Evolutionary conservation across 2,888 invertebrate genomes (phyloP), one percentile per base, ranked within the genome.

Genomic region (Nomada ferruginata): DNA sequence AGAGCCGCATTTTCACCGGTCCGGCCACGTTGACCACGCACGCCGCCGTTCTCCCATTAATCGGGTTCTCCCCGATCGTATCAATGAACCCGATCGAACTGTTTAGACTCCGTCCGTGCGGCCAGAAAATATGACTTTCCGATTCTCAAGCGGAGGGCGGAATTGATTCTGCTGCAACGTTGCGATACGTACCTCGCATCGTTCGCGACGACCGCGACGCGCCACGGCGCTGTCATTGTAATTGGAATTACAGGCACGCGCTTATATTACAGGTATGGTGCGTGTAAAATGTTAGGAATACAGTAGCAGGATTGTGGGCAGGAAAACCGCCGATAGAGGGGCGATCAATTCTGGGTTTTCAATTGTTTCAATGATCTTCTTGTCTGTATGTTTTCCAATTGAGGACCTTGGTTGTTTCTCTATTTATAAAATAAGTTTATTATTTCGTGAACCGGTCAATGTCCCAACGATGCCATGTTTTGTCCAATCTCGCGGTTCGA

Each of bases 71-170:
- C 73, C 53, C 69, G 76, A 72, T 66, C 76, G 65, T 78, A 86
- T 86, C 86, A 76, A 84, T 86, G 84, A 86, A 86, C 78, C 81
- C 81, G 70, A 74, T 84, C 81, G 74, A 78, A 86, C 76, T 86
- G 68, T 76, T 82, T 81, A 76, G 71, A 53, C 44, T 15, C 61
- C 23, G 23, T 5, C 13, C 66, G 59, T 44, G n/a, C 47, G n/a
- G 70, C 52, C 70, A 59, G 55, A 79, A 79, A 57, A 70, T 74
- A 59, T 53, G 50, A 57, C 61, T 61, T 50, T 44, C 20, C 76
- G 52, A 75, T 75, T 65, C 59, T 69, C 50, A 57, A 70, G 20
- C 10, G 44, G n/a, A 10, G 29, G 36, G 36, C 36, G 15, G 42
- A 52, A 53, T 68, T 53, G 50, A 69, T 70, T 72, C 11, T 9